Conservation (phyloP, 2,888 invertebrate genomes). For the Lycaena phlaeas region DNA sequence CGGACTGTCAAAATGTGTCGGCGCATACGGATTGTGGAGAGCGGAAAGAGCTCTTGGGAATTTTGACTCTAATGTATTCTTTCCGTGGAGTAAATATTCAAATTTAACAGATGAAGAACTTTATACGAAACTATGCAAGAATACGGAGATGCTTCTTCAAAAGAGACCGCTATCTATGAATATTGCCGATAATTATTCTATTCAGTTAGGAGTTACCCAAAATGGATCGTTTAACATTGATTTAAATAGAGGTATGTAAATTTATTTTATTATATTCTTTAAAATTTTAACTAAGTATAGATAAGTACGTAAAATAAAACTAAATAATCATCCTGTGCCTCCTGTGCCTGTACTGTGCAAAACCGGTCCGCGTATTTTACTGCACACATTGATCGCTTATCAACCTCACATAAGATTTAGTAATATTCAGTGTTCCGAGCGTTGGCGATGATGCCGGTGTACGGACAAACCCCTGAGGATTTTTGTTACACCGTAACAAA, state of each 20-base stretch:
- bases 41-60: conserved; percentile 43
- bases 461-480: too few species aligned
- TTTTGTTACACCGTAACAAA: too few species aligned
- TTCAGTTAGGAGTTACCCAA: conserved; percentile 64
- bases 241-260: conserved; percentile 54
- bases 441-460: too few species aligned
- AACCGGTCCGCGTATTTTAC: too few species aligned
- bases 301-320: too few species aligned
- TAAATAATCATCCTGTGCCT: too few species aligned
- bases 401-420: too few species aligned
- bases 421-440: too few species aligned
- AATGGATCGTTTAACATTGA: conserved; percentile 64
- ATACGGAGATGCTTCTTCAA: conserved; percentile 63
- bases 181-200: conserved; percentile 61
- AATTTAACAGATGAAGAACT: conserved; percentile 60
- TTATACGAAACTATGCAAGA: conserved; percentile 58
- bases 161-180: conserved; percentile 61
- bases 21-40: conserved; percentile 69
- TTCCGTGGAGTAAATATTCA: conserved; percentile 53
- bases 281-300: too few species aligned
- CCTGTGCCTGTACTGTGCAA: too few species aligned
- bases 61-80: conserved; percentile 37
- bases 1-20: conserved; percentile 67
- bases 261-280: conserved; percentile 5
- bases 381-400: too few species aligned